phyloP scores from a whole-genome alignment of 2,113 vertebrate genomes.

The Microtus richardsoni region DNA sequence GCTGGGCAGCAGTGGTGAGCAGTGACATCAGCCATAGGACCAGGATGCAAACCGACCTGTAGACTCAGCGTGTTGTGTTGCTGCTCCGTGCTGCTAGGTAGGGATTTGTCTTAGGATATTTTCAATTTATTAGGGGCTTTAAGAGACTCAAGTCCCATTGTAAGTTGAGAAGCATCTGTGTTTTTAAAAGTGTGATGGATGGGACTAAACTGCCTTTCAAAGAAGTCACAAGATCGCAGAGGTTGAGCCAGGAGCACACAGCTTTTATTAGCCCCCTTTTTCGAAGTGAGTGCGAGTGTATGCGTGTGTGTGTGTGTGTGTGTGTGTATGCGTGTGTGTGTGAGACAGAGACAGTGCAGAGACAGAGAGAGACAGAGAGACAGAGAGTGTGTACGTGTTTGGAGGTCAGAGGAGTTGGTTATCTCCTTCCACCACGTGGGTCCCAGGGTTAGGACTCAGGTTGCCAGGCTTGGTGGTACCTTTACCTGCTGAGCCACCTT shows the following conservation, averaged over 20 bases:
- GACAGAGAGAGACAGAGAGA: background rate
- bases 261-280: background rate
- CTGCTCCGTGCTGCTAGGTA: background rate
- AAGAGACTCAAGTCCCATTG: background rate
- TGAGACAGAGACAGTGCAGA: background rate
- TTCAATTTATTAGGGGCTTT: background rate
- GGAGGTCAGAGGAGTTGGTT: background rate
- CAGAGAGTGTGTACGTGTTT: background rate
- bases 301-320: background rate
- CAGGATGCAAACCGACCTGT: background rate
- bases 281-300: background rate
- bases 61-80: background rate
- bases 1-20: background rate
- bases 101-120: background rate
- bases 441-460: background rate
- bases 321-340: background rate
- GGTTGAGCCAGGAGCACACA: background rate
- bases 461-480: background rate
- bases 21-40: background rate
- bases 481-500: background rate
- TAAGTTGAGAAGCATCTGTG: background rate
- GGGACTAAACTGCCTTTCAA: background rate
- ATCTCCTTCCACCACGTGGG: background rate
- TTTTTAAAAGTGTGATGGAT: background rate
- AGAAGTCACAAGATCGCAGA: conserved; percentile 12